Evolutionary conservation across 1,140 invertebrate genomes (phyloP).

Genomic region (Planococcus citri): DNA sequence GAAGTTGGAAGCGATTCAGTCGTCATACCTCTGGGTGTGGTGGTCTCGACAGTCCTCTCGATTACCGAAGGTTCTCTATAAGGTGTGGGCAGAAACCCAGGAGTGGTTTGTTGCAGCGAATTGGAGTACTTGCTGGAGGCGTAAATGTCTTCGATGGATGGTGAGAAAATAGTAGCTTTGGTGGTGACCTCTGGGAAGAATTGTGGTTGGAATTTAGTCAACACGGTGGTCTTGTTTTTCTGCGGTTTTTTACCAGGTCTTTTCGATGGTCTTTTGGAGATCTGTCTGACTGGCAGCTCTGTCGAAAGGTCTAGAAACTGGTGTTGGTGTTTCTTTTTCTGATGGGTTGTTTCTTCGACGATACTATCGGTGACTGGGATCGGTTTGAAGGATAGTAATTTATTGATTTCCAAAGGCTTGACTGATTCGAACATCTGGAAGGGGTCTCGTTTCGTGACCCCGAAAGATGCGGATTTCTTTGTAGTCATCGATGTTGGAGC

Average conservation of each 20-base stretch:
- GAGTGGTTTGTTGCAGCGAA: background rate
- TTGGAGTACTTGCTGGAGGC: background rate
- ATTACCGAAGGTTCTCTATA: background rate
- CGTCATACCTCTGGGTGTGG: background rate
- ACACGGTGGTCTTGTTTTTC: background rate
- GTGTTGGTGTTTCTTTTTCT: background rate
- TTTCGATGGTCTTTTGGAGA: background rate
- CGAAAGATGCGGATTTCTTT: background rate
- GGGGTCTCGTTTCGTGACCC: background rate
- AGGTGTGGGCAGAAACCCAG: background rate
- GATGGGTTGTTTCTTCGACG: background rate
- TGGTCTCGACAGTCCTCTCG: background rate
- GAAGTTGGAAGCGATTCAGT: background rate
- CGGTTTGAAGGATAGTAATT: background rate
- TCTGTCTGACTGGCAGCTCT: background rate
- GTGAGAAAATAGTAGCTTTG: background rate
- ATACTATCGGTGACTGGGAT: slow-evolving; percentile 7
- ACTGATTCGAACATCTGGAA: slow-evolving; percentile 12
- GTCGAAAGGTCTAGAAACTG: background rate
- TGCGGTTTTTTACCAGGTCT: background rate
- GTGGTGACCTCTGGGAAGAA: background rate
- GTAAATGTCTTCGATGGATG: background rate
- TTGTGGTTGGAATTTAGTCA: background rate
- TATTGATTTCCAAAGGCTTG: slow-evolving; percentile 9
- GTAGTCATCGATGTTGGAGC: background rate